A percentile compares a stretch with the other conserved stretches of the same genome.
Conservation (phyloP, 1,140 invertebrate species). For the Protaetia brevitarsis region DNA sequence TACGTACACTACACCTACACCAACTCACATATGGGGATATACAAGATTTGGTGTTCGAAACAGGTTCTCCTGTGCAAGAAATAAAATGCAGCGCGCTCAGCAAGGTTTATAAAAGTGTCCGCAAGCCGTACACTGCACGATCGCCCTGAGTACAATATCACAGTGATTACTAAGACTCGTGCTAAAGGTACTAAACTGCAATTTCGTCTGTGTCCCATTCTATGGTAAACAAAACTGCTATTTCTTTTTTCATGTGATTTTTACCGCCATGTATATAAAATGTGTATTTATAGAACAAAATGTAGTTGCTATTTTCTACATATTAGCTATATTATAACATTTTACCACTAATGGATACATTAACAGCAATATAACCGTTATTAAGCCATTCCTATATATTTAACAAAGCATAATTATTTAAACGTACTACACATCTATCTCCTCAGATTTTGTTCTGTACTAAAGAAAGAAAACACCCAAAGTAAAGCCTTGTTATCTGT, state of each 20-base stretch:
- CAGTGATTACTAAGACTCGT: constrained; percentile 31
- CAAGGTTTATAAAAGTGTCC: constrained; percentile 28
- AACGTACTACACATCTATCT: too few relatives aligned
- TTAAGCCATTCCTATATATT: too few relatives aligned
- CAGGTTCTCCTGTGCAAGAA: constrained; percentile 10
- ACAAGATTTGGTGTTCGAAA: neutral
- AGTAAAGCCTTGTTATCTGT: too few relatives aligned
- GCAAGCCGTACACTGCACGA: constrained; percentile 26
- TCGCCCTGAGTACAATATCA: constrained; percentile 29
- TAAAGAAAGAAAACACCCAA: too few relatives aligned
- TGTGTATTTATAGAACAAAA: too few relatives aligned
- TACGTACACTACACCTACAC: neutral
- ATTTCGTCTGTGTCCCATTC: constrained; percentile 16
- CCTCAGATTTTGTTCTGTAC: too few relatives aligned
- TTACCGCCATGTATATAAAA: too few relatives aligned
- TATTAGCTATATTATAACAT: too few relatives aligned
- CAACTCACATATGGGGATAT: neutral
- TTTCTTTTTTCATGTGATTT: neutral
- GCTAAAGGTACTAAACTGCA: constrained; percentile 27
- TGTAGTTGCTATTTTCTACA: neutral
- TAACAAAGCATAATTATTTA: too few relatives aligned
- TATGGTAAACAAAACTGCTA: neutral
- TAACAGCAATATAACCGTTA: too few relatives aligned
- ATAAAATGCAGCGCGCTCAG: constrained; percentile 19
- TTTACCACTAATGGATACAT: too few relatives aligned